Evolutionary conservation across 2,113 vertebrate genomes (phyloP), one percentile per base, ranked within the genome.

Genomic region (western clawed frog (Xenopus tropicalis)): DNA sequence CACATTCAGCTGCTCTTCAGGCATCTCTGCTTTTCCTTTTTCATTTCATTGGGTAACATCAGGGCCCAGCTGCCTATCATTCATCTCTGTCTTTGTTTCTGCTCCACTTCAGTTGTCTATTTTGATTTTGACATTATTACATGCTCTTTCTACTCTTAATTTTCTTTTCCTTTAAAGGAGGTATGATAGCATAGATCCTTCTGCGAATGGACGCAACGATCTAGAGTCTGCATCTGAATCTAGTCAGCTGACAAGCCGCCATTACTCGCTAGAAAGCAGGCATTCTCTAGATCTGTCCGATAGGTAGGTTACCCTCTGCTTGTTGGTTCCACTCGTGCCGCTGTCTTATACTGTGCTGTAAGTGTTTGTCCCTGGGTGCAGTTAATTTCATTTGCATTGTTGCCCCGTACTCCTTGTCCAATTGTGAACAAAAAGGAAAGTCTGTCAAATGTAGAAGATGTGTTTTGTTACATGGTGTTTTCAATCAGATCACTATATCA

Each of bases 171-270:
- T 79, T 2, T 69, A 71, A 84, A 84, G 83, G 78, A 6, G 78
- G 11, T 81, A 62, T 37, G 62, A 66, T 85, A 82, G 79, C 72
- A 4, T 72, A 83, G 81, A 80, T 73, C 87, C 78, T 52, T 72
- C 66, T 64, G 72, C 79, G 77, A 83, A 83, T 81, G 84, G 70
- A 80, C 79, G 46, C 68, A 79, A 65, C 78, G 84, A 85, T 78
- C 67, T 79, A 72, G 82, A 80, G 61, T 81, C 81, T 65, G 20
- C 79, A 44, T 80, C 82, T 64, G 81, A 82, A 76, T 81, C 83
- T 81, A 86, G 84, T 77, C 84, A 80, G 72, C 78, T 81, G 85
- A 83, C 86, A 59, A 88, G 82, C 73, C 20, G 78, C 81, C 83
- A 82, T 81, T 77, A 81, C 78, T 87, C 66, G 0, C 52, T 87